These are phyloP conservation scores for Eulemur mongoz DNA, from an alignment of 2,797 vertebrate species.

Conservation along the genomic window DNA sequence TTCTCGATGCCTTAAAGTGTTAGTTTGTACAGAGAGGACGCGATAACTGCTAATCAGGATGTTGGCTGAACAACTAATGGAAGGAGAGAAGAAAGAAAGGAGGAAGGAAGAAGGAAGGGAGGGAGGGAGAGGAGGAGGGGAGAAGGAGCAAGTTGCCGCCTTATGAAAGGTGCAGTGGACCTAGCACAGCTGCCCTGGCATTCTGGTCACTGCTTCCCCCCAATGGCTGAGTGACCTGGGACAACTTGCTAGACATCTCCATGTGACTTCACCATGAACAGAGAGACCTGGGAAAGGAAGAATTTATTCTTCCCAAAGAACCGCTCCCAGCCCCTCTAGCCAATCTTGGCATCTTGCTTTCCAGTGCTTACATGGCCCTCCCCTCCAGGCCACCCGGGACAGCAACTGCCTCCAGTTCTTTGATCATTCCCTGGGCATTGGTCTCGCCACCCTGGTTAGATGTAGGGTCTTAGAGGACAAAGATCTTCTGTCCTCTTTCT, in stretches of 20 bases:
- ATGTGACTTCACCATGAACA: background rate
- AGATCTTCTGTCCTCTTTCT: background rate
- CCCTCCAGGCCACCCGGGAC: background rate
- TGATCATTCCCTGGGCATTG: background rate
- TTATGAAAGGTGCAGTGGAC: no score
- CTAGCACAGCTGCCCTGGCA: background rate
- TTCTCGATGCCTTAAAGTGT: background rate
- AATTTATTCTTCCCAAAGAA: background rate
- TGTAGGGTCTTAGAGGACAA: background rate
- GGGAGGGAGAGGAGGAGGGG: background rate
- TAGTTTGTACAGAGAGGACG: background rate
- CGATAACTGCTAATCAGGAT: background rate
- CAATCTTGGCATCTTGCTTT: background rate
- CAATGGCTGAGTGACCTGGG: background rate
- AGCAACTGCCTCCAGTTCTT: background rate
- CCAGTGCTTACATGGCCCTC: background rate
- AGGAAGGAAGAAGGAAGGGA: background rate
- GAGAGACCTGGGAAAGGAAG: background rate
- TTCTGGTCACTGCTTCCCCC: background rate
- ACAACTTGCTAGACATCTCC: background rate
- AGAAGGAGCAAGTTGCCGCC: background rate
- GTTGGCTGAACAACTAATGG: background rate
- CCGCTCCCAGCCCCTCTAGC: background rate
- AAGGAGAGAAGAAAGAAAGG: background rate
- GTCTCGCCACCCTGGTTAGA: background rate